Conservation (phyloP, 2,113 vertebrate species). For the Atrichornis clamosus region DNA sequence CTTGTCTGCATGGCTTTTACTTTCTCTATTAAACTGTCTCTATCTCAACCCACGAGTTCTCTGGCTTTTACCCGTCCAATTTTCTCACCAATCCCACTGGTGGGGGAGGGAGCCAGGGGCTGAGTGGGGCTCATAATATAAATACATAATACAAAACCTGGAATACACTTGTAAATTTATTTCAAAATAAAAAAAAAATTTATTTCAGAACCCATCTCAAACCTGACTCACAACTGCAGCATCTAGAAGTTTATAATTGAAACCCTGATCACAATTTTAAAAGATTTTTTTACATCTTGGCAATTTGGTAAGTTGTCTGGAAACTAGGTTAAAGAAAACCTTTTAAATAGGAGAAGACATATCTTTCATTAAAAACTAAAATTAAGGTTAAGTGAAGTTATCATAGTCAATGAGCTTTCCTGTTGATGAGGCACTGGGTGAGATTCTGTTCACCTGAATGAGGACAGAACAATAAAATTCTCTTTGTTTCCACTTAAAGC, state of each 20-base stretch:
- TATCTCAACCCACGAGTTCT: background rate
- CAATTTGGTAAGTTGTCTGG: background rate
- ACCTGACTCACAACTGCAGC: background rate
- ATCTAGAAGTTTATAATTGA: background rate
- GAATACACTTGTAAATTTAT: fast-evolving
- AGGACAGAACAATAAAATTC: background rate
- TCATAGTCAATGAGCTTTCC: background rate
- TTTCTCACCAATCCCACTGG: no score
- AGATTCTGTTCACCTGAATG: background rate
- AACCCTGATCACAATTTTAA: background rate
- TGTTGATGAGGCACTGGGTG: background rate
- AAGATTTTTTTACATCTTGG: background rate
- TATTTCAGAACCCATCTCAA: background rate
- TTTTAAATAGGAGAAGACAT: background rate
- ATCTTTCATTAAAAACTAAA: background rate
- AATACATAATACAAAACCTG: background rate
- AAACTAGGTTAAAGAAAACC: background rate
- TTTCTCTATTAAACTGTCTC: background rate
- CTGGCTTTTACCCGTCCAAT: background rate
- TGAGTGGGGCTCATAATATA: background rate
- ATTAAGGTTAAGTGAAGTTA: background rate
- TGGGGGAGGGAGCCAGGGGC: background rate
- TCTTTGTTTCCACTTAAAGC: background rate
- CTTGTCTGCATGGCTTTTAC: background rate
- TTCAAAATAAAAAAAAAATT: background rate